Percentiles rank a stretch among this genome's conserved stretches.
These are phyloP conservation scores for Arrhopalites spinosus DNA, from an alignment of 2,888 invertebrate species.

Conservation along the genomic window DNA sequence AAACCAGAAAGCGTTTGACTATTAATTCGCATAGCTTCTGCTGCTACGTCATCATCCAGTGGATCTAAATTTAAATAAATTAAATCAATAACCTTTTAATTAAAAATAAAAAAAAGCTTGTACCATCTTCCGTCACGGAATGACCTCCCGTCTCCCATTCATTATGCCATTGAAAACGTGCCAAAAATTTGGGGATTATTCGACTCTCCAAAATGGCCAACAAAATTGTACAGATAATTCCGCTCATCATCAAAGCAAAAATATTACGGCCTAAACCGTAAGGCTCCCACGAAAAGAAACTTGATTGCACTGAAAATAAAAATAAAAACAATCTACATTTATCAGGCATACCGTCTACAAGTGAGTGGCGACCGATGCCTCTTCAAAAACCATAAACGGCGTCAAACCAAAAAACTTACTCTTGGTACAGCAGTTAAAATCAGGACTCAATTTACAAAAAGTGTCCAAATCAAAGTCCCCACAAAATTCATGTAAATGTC, in stretches of 20 bases:
- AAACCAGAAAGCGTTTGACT: conserved; percentile 28
- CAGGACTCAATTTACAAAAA: conserved; percentile 48
- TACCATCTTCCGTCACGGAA: background rate
- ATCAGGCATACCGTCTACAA: background rate
- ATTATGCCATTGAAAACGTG: conserved; percentile 59
- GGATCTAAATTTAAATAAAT: conserved; percentile 4
- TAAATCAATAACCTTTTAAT: background rate
- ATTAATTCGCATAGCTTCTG: conserved; percentile 45
- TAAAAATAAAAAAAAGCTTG: background rate
- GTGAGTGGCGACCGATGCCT: background rate
- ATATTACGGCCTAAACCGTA: conserved; percentile 52
- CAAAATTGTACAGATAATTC: conserved; percentile 29
- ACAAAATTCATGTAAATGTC: conserved; percentile 47
- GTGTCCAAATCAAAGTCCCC: conserved; percentile 42
- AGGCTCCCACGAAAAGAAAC: conserved; percentile 50
- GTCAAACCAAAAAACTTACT: conserved; percentile 38
- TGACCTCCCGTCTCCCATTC: conserved; percentile 30
- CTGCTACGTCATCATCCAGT: conserved; percentile 46
- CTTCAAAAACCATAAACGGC: background rate
- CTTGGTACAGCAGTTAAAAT: conserved; percentile 51
- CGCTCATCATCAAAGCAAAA: conserved; percentile 40
- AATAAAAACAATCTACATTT: background rate
- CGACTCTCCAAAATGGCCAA: conserved; percentile 44
- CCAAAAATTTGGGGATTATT: conserved; percentile 58
- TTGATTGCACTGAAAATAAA: conserved; percentile 8